Base-by-base conservation (phyloP, 2,797 vertebrate species). In the Nyctibius grandis region DNA sequence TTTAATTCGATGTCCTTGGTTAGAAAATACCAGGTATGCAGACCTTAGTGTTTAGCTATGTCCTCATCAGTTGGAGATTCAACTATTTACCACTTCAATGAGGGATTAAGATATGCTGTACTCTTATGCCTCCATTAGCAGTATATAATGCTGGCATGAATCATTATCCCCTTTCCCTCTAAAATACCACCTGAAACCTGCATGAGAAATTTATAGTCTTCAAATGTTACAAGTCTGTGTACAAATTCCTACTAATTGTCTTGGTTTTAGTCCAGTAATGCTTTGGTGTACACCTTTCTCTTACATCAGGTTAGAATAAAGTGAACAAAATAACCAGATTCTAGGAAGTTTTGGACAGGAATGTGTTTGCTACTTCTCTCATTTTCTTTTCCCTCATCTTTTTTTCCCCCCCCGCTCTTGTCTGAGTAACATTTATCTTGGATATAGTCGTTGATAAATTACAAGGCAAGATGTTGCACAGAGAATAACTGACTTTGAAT, bases 401-500 rank as follows among this genome's bases (percentile, higher is more conserved):
- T 31, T 42, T 23, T 18, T 18, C 10, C 6, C 1, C 2, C 8
- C 6, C n/a, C n/a, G n/a, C n/a, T 42, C 5, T 44, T 38, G 5
- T 25, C 21, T 72, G 65, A 11, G 6, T 44, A 54, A 31, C 7
- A 11, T 36, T 77, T 68, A 23, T 54, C 12, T 48, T 72, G 18
- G 31, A 25, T 60, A 20, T 31, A n/a, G 40, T 78, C 6, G 8
- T 5, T 61, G 45, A 20, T 38, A 84, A 78, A 78, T 50, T 57
- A 42, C 15, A 68, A 86, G 57, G 69, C 42, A 44, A 80, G 57
- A 12, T 33, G 25, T 61, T 68, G 8, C 31, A 45, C 7, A 51
- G 14, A 34, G 16, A 85, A 53, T 42, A 45, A 60, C 8, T 65
- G 15, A n/a, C 9, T 83, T 48, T 0, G 1, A n/a, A 28, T 34